phyloP scores from a whole-genome alignment of 2,113 vertebrate species.

The Rattus rattus region DNA sequence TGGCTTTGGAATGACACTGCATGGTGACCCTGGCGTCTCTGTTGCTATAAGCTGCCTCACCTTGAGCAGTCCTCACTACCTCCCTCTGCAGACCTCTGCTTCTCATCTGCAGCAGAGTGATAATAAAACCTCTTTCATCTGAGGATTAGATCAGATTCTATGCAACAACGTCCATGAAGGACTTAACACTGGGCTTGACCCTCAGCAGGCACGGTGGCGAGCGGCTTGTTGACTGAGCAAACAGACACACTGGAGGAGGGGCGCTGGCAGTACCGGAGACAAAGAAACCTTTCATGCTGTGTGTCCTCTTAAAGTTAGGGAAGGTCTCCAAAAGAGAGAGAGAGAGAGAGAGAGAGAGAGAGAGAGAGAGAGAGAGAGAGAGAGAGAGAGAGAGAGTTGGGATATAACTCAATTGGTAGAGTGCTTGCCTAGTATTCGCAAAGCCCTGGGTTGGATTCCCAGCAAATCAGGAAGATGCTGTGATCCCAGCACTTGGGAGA shows the following conservation, averaged over 20 bases:
- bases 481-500: too few relatives aligned
- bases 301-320: background rate
- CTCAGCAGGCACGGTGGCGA: background rate
- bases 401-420: too few relatives aligned
- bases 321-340: background rate
- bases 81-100: background rate
- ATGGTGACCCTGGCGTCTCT: background rate
- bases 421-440: too few relatives aligned
- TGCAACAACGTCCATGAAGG: background rate
- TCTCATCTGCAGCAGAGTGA: slow-evolving; percentile 31
- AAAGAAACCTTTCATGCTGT: background rate
- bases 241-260: background rate
- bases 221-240: slow-evolving; percentile 17
- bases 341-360: background rate
- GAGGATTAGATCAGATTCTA: slow-evolving; percentile 42
- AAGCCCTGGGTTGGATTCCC: too few relatives aligned
- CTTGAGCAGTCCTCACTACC: background rate
- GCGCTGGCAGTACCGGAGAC: background rate
- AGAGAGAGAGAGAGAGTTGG: background rate
- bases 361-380: background rate
- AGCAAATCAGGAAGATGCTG: too few relatives aligned
- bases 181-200: background rate
- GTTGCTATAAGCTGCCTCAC: background rate
- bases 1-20: background rate
- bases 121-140: background rate